These are phyloP conservation scores for Hemibagrus wyckioides DNA, from an alignment of 2,113 vertebrate genomes.

Conservation along the genomic window DNA sequence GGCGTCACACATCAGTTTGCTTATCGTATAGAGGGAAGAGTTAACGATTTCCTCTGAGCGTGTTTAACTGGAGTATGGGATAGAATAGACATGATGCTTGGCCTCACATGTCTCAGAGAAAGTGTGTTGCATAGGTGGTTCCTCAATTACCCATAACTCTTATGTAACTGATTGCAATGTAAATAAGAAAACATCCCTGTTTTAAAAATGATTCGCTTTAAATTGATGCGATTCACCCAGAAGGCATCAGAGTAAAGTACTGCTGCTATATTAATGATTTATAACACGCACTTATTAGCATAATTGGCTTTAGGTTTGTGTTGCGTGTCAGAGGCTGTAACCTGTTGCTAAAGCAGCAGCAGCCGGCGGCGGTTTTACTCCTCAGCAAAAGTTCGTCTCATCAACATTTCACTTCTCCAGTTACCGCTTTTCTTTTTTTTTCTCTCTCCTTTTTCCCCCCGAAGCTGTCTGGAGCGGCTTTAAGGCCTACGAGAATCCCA, in stretches of 20 bases:
- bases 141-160: too few species aligned
- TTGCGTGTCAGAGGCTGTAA: constrained; percentile 67
- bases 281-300: constrained; percentile 69
- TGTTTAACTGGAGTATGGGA: not conserved
- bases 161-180: not conserved
- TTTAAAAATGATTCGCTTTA: not conserved
- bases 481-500: constrained; percentile 56
- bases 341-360: constrained; percentile 61
- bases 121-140: not conserved
- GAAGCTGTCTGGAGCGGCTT: constrained; percentile 62
- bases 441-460: constrained; percentile 60
- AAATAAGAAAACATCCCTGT: not conserved
- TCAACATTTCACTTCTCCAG: constrained; percentile 69
- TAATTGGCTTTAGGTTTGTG: constrained; percentile 58
- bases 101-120: not conserved
- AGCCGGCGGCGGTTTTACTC: constrained; percentile 66
- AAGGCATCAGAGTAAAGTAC: not conserved
- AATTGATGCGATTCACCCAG: not conserved
- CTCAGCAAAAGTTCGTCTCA: constrained; percentile 65
- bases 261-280: constrained; percentile 73
- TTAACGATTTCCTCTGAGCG: not conserved
- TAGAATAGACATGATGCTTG: not conserved
- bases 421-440: constrained; percentile 67
- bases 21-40: not conserved
- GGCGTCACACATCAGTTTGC: not conserved